phyloP scores from a whole-genome alignment of 2,797 vertebrate species.

The Columba guinea region DNA sequence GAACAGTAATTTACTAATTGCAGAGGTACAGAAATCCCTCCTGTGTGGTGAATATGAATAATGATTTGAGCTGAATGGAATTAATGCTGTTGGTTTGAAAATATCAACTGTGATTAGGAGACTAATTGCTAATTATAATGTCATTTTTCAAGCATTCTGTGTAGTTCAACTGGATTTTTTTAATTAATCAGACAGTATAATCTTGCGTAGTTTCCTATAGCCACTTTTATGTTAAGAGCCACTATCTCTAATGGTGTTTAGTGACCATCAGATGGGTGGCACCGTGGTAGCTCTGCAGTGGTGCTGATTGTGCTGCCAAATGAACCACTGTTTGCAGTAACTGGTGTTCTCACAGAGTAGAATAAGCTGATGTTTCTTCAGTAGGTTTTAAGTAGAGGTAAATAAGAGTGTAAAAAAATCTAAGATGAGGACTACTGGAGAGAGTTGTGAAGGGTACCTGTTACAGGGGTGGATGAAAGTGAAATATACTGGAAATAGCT shows the following conservation, averaged over 20 bases:
- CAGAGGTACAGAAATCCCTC: background rate
- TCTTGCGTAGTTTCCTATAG: background rate
- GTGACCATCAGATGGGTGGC: background rate
- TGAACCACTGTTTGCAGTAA: background rate
- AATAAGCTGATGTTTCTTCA: background rate
- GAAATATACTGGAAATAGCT: background rate
- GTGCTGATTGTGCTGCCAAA: background rate
- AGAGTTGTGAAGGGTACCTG: background rate
- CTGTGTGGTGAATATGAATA: background rate
- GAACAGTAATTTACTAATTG: background rate
- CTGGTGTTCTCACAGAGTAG: background rate
- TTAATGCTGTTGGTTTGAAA: slow-evolving; percentile 11
- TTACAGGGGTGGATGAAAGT: background rate
- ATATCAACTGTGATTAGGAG: background rate
- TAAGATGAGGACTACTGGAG: background rate
- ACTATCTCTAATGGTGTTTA: background rate
- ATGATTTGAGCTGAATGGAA: background rate
- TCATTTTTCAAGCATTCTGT: background rate
- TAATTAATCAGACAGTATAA: background rate
- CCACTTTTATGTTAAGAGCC: background rate
- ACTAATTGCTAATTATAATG: slow-evolving; percentile 4
- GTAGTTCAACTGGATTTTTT: background rate
- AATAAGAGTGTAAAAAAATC: background rate
- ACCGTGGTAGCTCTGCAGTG: background rate
- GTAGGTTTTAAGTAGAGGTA: background rate